These are phyloP conservation scores for Steinernema feltiae DNA, from an alignment of 1,140 invertebrate species.

Conservation along the genomic window DNA sequence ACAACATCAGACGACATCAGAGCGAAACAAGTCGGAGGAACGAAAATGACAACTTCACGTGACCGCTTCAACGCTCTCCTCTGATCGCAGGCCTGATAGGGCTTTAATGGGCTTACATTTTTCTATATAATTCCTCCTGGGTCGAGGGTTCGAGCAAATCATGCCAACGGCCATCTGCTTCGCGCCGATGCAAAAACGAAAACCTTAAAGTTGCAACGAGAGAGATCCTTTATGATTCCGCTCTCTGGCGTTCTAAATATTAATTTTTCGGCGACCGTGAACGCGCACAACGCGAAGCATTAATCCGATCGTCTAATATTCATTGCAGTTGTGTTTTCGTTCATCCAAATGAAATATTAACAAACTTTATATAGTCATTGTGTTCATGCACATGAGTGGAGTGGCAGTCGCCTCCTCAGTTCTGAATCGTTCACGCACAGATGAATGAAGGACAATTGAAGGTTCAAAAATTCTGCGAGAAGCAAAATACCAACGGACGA, in stretches of 20 bases:
- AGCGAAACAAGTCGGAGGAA: not conserved
- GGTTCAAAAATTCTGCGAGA: no score
- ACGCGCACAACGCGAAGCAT: not conserved
- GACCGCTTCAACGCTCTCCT: not conserved
- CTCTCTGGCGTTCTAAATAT: not conserved
- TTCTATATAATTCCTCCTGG: not conserved
- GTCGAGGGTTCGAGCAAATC: not conserved
- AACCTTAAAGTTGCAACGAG: not conserved
- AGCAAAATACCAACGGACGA: no score
- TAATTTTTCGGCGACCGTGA: conserved; percentile 1
- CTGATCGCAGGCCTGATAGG: not conserved
- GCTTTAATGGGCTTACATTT: not conserved
- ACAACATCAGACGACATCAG: not conserved
- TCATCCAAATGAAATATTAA: conserved; percentile 7
- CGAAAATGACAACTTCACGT: not conserved
- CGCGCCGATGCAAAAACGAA: not conserved
- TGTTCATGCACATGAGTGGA: not conserved
- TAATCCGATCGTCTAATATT: conserved; percentile 8
- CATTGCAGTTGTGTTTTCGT: conserved; percentile 11
- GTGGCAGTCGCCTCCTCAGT: not conserved
- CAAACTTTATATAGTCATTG: conserved; percentile 8
- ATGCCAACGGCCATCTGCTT: not conserved
- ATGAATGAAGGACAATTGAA: no score
- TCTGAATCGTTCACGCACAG: not conserved
- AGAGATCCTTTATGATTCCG: not conserved